A percentile compares a stretch with the other conserved stretches of the same genome.
These are phyloP conservation scores for Chunga burmeisteri DNA, from an alignment of 2,113 vertebrate species.

Conservation along the genomic window DNA sequence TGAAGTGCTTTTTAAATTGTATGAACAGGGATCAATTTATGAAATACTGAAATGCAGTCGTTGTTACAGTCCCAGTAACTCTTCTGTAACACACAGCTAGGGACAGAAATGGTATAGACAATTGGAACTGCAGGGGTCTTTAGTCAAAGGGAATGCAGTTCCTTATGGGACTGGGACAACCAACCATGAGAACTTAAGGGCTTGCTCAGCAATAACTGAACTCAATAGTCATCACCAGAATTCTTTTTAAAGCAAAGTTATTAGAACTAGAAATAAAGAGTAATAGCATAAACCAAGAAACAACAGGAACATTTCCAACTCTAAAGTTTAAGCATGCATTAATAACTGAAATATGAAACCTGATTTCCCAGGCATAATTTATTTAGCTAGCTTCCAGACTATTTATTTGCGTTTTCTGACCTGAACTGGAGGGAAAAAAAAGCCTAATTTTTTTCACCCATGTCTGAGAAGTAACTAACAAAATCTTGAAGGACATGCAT, in stretches of 20 bases:
- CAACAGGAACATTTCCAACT: neutral
- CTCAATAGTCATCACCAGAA: neutral
- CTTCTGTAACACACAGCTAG: neutral
- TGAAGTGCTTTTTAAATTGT: neutral
- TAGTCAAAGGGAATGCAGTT: neutral
- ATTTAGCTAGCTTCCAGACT: neutral
- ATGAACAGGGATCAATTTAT: neutral
- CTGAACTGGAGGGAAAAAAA: neutral
- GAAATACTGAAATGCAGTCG: neutral
- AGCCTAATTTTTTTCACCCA: neutral
- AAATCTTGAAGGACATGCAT: neutral
- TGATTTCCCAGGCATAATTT: neutral
- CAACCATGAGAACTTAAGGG: neutral
- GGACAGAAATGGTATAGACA: neutral
- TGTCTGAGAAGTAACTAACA: neutral
- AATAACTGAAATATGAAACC: neutral
- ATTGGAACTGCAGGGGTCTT: neutral
- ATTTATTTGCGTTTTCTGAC: neutral
- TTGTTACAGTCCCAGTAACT: neutral
- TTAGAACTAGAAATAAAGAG: neutral
- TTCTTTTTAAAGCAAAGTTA: neutral
- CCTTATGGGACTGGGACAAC: neutral
- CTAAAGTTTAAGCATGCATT: neutral
- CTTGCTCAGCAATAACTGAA: neutral
- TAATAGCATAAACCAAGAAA: neutral